These are phyloP conservation scores for Onychostruthus taczanowskii DNA, from an alignment of 2,113 vertebrate species.

Conservation along the genomic window DNA sequence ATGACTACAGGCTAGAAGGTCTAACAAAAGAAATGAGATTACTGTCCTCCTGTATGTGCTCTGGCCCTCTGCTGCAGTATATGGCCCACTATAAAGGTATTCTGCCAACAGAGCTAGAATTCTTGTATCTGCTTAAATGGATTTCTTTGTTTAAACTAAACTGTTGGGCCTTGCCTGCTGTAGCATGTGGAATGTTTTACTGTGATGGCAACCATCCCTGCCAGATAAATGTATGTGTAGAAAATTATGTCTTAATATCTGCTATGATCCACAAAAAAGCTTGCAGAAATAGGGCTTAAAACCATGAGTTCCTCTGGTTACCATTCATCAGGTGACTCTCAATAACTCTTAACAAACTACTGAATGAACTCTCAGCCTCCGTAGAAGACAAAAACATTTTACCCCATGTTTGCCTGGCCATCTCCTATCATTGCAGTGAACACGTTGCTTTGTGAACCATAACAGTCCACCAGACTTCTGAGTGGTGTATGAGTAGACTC, in stretches of 20 bases:
- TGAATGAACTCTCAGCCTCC: background rate
- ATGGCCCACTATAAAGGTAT: background rate
- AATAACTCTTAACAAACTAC: background rate
- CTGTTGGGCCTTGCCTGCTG: background rate
- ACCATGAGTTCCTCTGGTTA: background rate
- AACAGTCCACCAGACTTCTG: accelerated
- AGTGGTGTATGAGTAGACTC: background rate
- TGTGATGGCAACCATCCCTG: accelerated
- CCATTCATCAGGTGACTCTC: background rate
- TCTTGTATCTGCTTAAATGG: background rate
- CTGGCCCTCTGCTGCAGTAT: background rate
- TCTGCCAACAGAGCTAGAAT: background rate
- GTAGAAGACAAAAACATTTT: background rate
- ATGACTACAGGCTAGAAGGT: background rate
- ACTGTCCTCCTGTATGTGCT: background rate
- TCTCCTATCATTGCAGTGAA: background rate
- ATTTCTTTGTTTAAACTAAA: background rate
- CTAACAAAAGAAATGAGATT: background rate
- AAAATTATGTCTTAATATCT: background rate
- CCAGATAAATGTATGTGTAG: background rate
- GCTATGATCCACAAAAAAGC: background rate
- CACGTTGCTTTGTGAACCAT: accelerated
- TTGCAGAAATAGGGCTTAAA: background rate
- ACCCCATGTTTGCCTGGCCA: background rate
- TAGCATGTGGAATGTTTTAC: background rate